Percentiles rank a stretch among this genome's conserved stretches.
phyloP scores from a whole-genome alignment of 2,888 invertebrate species.

The Abrostola tripartita region DNA sequence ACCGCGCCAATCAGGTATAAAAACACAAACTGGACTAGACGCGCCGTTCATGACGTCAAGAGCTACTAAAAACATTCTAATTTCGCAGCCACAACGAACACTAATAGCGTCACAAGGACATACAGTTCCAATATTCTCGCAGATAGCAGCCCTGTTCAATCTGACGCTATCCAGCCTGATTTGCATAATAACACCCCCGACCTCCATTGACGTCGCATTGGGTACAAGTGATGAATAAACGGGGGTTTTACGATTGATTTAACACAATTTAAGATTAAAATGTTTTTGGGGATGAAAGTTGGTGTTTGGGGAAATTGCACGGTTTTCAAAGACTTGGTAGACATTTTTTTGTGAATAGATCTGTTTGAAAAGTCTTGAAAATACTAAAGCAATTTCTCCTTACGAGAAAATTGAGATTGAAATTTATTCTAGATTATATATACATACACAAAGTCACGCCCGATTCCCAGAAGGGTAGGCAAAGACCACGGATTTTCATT shows the following conservation, averaged over 20 bases:
- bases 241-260: conserved; percentile 51
- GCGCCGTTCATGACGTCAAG: too few species aligned
- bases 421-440: too few species aligned
- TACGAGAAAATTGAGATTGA: too few species aligned
- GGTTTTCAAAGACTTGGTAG: not conserved
- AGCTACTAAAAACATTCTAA: too few species aligned
- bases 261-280: conserved; percentile 45
- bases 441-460: too few species aligned
- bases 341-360: not conserved
- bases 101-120: conserved; percentile 5
- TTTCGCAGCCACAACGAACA: not conserved
- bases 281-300: conserved; percentile 32
- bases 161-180: conserved; percentile 51
- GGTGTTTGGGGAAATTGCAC: conserved; percentile 10
- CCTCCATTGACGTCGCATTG: conserved; percentile 47
- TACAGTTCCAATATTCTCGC: conserved; percentile 27
- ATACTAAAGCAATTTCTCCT: too few species aligned
- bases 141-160: conserved; percentile 47
- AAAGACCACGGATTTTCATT: too few species aligned
- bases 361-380: too few species aligned
- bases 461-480: too few species aligned
- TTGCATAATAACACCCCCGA: conserved; percentile 62
- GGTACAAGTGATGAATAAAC: conserved; percentile 49
- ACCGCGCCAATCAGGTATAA: too few species aligned
- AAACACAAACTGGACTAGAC: too few species aligned